Base-by-base conservation (phyloP, 2,888 invertebrate species). In the Beris chalybata region DNA sequence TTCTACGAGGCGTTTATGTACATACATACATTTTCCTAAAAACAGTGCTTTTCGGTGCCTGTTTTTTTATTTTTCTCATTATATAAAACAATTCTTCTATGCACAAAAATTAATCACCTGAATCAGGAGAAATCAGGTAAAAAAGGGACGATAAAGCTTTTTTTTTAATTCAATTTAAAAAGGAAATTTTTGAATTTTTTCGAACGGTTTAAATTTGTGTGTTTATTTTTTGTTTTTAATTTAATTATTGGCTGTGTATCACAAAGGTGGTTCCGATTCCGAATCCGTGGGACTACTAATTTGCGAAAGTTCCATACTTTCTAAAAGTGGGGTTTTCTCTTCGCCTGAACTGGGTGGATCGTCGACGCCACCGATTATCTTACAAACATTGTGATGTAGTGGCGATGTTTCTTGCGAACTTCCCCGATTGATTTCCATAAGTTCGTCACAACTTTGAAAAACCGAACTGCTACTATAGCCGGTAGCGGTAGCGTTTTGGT, bases 261-360 rank as follows among this genome's bases (percentile, higher is more conserved):
- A 71, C 69, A 71, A 71, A n/a, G 50, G 61, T 52, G 61, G 61
- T 47, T 65, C 67, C 45, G 67, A 66, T 47, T 71, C 75, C 53
- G 77, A 74, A 70, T 78, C 78, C 54, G 77, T 78, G 72, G 81
- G 81, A 74, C 22, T 22, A 38, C 79, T 80, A 32, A 80, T 79
- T 15, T 79, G 79, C 43, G 80, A 80, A 78, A 81, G 79, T 73
- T 81, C 81, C 68, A 81, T 80, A 71, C 79, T 79, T 69, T 81
- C 81, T 65, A 81, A 75, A 44, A 81, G 74, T 50, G 81, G 81
- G 9, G 79, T 80, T 71, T 81, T 80, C 72, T 81, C 81, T 71
- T 81, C 81, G 68, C 76, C 77, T 72, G 77, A 77, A 64, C 66
- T 66, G 0, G 56, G 47, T 3, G 69, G 65, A 65, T 70, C 70